phyloP scores from a whole-genome alignment of 2,113 vertebrate genomes.

The Pelusios castaneus region DNA sequence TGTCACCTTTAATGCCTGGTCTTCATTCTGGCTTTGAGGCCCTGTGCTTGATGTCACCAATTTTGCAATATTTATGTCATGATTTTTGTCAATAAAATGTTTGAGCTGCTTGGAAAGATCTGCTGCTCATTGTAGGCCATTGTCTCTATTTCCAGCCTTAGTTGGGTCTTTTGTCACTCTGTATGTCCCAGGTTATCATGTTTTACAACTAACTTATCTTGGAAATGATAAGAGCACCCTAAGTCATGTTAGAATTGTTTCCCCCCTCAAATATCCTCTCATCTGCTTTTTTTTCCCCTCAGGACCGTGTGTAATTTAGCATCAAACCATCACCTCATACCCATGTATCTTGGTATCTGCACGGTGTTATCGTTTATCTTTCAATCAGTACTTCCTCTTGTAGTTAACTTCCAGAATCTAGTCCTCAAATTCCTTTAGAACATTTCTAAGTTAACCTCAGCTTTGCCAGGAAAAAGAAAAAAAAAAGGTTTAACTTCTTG shows the following conservation, averaged over 20 bases:
- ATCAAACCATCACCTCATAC: background rate
- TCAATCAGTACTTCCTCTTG: conserved; percentile 25
- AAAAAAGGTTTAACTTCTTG: background rate
- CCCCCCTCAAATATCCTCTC: background rate
- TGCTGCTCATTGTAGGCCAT: background rate
- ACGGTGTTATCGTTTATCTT: conserved; percentile 1
- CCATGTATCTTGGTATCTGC: background rate
- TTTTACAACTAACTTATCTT: background rate
- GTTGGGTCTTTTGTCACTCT: background rate
- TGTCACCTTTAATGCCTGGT: background rate
- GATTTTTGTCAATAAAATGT: background rate
- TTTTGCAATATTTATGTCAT: background rate
- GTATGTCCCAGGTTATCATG: background rate
- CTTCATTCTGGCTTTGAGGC: background rate
- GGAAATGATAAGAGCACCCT: background rate
- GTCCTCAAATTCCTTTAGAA: background rate
- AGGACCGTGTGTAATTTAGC: background rate
- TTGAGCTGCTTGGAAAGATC: background rate
- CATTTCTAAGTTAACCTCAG: background rate
- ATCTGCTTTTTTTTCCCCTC: background rate
- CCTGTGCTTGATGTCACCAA: background rate
- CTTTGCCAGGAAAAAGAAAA: background rate
- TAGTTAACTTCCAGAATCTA: background rate
- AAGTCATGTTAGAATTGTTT: background rate
- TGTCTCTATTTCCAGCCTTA: background rate